Percentiles rank a stretch among this genome's conserved stretches.
Evolutionary conservation across 2,888 invertebrate species (phyloP).

Genomic region (Lepidonotus clava): DNA sequence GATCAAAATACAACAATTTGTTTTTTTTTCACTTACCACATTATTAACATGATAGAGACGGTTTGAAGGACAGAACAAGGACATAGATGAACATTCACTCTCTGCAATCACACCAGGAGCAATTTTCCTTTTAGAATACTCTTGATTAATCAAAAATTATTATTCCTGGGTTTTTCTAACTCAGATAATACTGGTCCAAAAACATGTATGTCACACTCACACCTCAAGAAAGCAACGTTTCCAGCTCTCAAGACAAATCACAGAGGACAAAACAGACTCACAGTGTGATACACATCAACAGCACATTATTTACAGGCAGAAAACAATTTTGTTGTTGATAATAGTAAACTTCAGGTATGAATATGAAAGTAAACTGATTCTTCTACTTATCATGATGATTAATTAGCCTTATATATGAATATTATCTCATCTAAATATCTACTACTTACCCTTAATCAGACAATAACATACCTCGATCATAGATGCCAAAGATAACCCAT

Average conservation of each 20-base stretch:
- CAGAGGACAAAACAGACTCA: not conserved
- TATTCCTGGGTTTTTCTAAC: not conserved
- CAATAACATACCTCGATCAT: no score
- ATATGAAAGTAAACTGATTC: no score
- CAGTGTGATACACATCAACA: not conserved
- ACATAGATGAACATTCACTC: not conserved
- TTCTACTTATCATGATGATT: no score
- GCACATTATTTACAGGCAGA: not conserved
- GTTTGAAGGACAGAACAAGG: not conserved
- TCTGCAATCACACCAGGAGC: not conserved
- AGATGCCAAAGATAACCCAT: no score
- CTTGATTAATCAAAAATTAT: not conserved
- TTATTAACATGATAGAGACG: slow-evolving; percentile 1
- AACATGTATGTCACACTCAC: not conserved
- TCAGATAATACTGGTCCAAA: no score
- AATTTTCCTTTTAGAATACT: not conserved
- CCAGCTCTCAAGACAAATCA: not conserved
- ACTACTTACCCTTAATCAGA: no score
- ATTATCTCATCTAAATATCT: no score
- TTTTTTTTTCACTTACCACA: not conserved
- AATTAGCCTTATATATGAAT: no score
- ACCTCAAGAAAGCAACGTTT: slow-evolving; percentile 20
- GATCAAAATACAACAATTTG: no score
- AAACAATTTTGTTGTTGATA: not conserved
- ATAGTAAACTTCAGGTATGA: no score